phyloP scores from a whole-genome alignment of 2,888 invertebrate species.

The Embidobia sp. region DNA sequence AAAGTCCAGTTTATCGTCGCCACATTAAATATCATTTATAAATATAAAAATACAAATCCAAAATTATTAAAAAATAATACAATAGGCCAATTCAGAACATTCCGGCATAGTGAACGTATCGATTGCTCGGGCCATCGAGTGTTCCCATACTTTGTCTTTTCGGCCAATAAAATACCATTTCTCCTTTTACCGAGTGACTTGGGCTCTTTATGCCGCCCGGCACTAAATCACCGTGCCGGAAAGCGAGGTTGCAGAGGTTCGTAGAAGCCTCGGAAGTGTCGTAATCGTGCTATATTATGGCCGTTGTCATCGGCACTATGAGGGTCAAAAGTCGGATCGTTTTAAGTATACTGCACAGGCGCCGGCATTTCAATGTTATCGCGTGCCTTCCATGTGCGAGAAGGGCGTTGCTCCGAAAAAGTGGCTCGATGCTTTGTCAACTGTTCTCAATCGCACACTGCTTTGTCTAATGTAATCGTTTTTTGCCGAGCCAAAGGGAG shows the following conservation, averaged over 20 bases:
- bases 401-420: conserved; percentile 59
- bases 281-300: conserved; percentile 49
- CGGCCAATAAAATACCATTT: conserved; percentile 28
- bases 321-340: conserved; percentile 52
- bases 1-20: no score
- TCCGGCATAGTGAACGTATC: no score
- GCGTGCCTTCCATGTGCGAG: conserved; percentile 66
- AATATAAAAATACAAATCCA: no score
- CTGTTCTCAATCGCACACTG: background rate
- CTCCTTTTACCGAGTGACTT: conserved; percentile 21
- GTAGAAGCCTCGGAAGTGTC: conserved; percentile 56
- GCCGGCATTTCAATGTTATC: conserved; percentile 67
- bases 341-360: conserved; percentile 55
- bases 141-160: no score
- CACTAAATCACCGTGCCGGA: conserved; percentile 45
- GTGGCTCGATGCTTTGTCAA: conserved; percentile 28
- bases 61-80: no score
- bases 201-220: conserved; percentile 5
- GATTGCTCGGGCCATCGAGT: no score
- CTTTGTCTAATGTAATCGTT: background rate
- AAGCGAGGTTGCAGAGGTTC: conserved; percentile 40
- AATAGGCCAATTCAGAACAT: no score
- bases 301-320: conserved; percentile 58
- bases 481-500: background rate
- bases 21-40: no score